Percentiles rank a stretch among this genome's conserved stretches.
These are phyloP conservation scores for Mormyrus proboscirostris DNA, from an alignment of 2,797 vertebrate genomes.

Conservation along the genomic window DNA sequence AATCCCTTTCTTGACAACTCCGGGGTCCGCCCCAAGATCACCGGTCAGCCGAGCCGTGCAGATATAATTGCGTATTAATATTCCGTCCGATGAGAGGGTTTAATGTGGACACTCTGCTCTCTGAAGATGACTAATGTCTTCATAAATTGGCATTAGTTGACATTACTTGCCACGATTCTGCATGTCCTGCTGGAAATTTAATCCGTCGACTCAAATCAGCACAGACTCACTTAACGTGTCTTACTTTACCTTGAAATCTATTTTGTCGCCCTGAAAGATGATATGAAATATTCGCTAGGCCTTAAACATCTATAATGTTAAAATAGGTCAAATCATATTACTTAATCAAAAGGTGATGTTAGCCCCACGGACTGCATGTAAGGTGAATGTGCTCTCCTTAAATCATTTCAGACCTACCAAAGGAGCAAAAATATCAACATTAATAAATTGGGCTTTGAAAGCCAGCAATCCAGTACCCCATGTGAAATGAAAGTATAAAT, in stretches of 20 bases:
- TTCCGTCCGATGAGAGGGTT: slow-evolving; percentile 27
- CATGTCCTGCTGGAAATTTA: slow-evolving; percentile 21
- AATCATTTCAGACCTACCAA: background rate
- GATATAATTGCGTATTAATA: slow-evolving; percentile 48
- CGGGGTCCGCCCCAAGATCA: slow-evolving; percentile 39
- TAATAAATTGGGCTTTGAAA: slow-evolving; percentile 18
- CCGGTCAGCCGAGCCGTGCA: slow-evolving; percentile 33
- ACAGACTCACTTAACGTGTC: slow-evolving; percentile 4
- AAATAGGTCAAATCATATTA: background rate
- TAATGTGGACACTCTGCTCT: slow-evolving; percentile 24
- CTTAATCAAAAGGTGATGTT: background rate
- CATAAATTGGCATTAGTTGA: slow-evolving; percentile 41
- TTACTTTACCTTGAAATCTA: slow-evolving; percentile 30
- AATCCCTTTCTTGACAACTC: slow-evolving; percentile 33
- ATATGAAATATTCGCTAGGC: slow-evolving; percentile 24
- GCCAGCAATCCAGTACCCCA: slow-evolving; percentile 14
- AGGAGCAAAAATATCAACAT: background rate
- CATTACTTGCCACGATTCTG: slow-evolving; percentile 27
- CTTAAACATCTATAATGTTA: background rate
- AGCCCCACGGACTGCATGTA: background rate
- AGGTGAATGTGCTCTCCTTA: background rate
- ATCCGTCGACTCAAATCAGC: slow-evolving; percentile 20
- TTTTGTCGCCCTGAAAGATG: slow-evolving; percentile 20
- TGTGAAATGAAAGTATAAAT: slow-evolving; percentile 10
- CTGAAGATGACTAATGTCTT: slow-evolving; percentile 35